Percentiles rank a stretch among this genome's conserved stretches.
These are phyloP conservation scores for Drosophila melanogaster DNA, from an alignment of 1,140 invertebrate species.

Conservation along the genomic window DNA sequence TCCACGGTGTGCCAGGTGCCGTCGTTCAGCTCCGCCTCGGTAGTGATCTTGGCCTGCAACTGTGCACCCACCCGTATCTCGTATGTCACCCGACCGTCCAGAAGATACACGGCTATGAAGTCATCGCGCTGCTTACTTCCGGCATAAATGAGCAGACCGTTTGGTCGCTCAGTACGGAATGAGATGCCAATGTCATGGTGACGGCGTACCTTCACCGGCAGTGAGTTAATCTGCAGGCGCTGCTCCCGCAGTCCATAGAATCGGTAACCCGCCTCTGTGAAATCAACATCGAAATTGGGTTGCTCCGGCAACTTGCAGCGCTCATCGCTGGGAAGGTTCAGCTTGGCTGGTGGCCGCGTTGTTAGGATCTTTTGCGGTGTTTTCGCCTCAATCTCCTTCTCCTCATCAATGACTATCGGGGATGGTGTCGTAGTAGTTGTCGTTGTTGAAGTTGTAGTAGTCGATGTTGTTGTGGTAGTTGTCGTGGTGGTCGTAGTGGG, in stretches of 20 bases:
- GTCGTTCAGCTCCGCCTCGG: conserved; percentile 89
- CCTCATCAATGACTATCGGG: conserved; percentile 14
- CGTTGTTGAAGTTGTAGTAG: conserved; percentile 46
- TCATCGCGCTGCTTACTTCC: conserved; percentile 89
- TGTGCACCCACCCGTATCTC: conserved; percentile 89
- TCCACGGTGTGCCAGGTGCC: conserved; percentile 93
- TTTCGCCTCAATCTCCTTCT: conserved; percentile 12
- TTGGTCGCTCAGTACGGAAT: conserved; percentile 90
- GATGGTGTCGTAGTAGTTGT: conserved; percentile 38
- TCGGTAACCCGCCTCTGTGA: conserved; percentile 72
- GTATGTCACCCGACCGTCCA: conserved; percentile 91
- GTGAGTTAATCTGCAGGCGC: conserved; percentile 88
- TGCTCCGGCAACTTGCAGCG: conserved; percentile 85
- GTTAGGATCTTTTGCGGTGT: conserved; percentile 35
- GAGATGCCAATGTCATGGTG: conserved; percentile 91
- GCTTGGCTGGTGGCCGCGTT: conserved; percentile 45
- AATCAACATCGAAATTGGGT: conserved; percentile 79
- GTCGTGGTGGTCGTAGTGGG: conserved; percentile 28
- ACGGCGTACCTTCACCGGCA: conserved; percentile 87
- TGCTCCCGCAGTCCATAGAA: conserved; percentile 89
- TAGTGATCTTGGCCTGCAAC: conserved; percentile 87
- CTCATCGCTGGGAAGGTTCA: conserved; percentile 66
- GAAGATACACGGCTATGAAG: conserved; percentile 92
- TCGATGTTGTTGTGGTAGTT: conserved; percentile 10
- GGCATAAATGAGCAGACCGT: conserved; percentile 94